phyloP scores from a whole-genome alignment of 1,140 invertebrate genomes.

The Temnothorax curvispinosus region DNA sequence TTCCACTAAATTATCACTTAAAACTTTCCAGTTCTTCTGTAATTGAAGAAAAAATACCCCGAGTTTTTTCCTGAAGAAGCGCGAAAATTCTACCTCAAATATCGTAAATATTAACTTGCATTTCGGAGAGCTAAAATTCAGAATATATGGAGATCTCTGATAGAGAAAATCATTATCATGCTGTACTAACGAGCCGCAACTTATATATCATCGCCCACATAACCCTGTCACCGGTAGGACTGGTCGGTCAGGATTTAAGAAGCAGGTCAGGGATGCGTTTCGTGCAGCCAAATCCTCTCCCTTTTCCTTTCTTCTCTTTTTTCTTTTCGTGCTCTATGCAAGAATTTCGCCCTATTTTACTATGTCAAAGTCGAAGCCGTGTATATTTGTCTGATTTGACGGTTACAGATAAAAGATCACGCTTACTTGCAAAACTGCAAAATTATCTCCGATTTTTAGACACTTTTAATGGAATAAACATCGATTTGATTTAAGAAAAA shows the following conservation, averaged over 20 bases:
- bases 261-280: constrained; percentile 19
- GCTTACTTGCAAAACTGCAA: neutral
- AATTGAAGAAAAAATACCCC: neutral
- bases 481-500: neutral
- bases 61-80: neutral
- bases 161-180: constrained; percentile 6
- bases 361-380: neutral
- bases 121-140: neutral
- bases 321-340: neutral
- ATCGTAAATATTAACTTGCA: neutral
- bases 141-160: neutral
- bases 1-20: neutral
- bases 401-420: neutral
- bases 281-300: neutral
- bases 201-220: neutral
- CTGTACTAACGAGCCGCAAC: neutral
- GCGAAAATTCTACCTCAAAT: neutral
- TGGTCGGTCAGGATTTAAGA: constrained; percentile 19
- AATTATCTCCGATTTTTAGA: neutral
- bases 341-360: neutral
- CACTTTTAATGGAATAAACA: neutral
- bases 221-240: neutral
- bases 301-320: neutral
- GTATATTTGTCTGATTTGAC: neutral
- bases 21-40: neutral